Conservation (phyloP, 2,797 vertebrate genomes). For the Myripristis jacobus region DNA sequence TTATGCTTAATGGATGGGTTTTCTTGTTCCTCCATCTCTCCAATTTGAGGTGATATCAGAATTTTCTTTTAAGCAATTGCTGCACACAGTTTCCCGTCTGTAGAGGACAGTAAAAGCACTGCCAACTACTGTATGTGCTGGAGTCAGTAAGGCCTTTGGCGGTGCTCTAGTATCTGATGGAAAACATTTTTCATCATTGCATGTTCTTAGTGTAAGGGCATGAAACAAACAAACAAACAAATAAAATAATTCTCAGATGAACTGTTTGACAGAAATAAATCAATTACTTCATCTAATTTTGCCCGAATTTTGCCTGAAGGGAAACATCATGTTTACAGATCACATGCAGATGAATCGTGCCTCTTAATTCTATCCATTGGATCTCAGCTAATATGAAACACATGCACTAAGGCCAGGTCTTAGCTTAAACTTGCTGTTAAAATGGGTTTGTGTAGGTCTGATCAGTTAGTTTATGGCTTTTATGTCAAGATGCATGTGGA, state of each 20-base stretch:
- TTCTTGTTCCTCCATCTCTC: conserved; percentile 60
- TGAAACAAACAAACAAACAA: too few relatives aligned
- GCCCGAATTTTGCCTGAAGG: conserved; percentile 10
- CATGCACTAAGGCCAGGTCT: conserved; percentile 1
- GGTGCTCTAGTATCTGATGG: conserved; percentile 64
- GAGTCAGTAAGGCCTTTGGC: too few relatives aligned
- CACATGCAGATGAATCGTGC: neutral
- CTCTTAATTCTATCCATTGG: conserved; percentile 18
- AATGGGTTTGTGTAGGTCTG: conserved; percentile 4
- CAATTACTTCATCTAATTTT: conserved; percentile 16
- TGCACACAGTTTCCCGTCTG: conserved; percentile 34
- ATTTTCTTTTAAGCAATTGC: conserved; percentile 43
- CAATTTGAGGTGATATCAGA: conserved; percentile 66
- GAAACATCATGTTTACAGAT: conserved; percentile 10
- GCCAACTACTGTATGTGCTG: too few relatives aligned
- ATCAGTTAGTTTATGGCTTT: neutral
- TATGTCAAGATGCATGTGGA: neutral
- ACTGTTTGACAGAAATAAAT: neutral
- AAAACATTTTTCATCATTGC: conserved; percentile 44
- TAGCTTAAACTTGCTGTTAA: conserved; percentile 11
- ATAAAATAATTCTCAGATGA: neutral
- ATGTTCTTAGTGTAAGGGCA: too few relatives aligned
- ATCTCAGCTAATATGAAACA: conserved; percentile 14
- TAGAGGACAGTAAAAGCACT: conserved; percentile 17
- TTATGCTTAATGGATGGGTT: conserved; percentile 67